Evolutionary conservation across 2,113 vertebrate genomes (phyloP), one percentile per base, ranked within the genome.

Genomic region (Callionymus lyra): DNA sequence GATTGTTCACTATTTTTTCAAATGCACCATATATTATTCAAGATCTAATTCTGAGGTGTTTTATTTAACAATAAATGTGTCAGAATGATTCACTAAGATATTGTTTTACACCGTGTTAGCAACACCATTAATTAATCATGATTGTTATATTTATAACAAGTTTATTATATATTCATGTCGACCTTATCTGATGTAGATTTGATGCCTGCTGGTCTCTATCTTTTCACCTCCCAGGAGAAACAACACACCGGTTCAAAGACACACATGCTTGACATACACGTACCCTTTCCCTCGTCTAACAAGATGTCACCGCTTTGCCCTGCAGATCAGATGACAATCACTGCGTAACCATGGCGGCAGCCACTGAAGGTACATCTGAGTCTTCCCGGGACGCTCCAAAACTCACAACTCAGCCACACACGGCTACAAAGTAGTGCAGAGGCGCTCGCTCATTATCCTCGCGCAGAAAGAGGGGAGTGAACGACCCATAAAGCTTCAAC

Each of bases 311-410:
- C 19, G 59, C 53, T 44, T 63, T 56, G 65, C 71, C 73, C 71
- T 53, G 47, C 55, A 66, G 75, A 82, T 80, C 73, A 73, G 69
- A 81, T 72, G 67, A 79, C 73, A 76, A 70, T 74, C 75, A 57
- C 70, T 42, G 71, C 46, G 58, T 56, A 65, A 71, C 56, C 51
- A 48, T 9, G 66, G 55, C 60, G 70, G 56, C 59, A 47, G 55
- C 65, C 52, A 65, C 37, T 63, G 54, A 63, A 44, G 57, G 50
- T 39, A 81, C 74, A 76, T 77, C 77, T 72, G 66, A 79, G 69
- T 42, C 65, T 74, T 67, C 50, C 12, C 41, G 70, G 74, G 63
- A 67, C 59, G 35, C 47, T 68, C 47, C 66, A 63, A 77, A 79
- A 79, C 72, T 69, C 61, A 40, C 69, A 74, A 73, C 73, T 63